These are phyloP conservation scores for Alsophila aescularia DNA, from an alignment of 2,888 invertebrate genomes.

Conservation along the genomic window DNA sequence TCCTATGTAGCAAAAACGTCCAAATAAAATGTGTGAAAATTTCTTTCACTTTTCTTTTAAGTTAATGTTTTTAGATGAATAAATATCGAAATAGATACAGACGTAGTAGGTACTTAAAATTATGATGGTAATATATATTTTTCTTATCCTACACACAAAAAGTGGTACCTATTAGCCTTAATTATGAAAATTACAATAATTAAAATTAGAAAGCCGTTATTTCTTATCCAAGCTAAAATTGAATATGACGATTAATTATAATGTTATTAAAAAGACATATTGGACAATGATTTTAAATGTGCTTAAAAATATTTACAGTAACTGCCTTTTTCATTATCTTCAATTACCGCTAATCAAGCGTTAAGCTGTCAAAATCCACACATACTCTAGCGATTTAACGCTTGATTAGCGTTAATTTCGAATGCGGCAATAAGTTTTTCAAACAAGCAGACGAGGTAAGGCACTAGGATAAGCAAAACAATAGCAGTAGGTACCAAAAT, in stretches of 20 bases:
- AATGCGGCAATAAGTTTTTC: neutral
- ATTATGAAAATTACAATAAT: constrained; percentile 9
- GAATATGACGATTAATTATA: too few relatives aligned
- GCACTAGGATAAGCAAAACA: constrained; percentile 44
- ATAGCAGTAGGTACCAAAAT: constrained; percentile 11
- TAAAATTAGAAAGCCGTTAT: neutral
- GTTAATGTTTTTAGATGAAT: constrained; percentile 29
- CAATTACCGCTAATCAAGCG: too few relatives aligned
- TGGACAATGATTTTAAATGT: neutral
- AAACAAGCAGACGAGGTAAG: constrained; percentile 40
- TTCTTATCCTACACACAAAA: constrained; percentile 18
- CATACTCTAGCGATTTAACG: too few relatives aligned
- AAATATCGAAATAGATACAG: neutral
- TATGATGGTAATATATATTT: neutral
- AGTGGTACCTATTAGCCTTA: constrained; percentile 22
- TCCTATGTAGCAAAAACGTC: constrained; percentile 67
- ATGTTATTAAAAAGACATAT: neutral
- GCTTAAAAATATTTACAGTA: neutral
- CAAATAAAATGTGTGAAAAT: constrained; percentile 76
- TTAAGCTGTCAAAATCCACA: too few relatives aligned
- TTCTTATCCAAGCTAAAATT: neutral
- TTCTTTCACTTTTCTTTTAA: constrained; percentile 66
- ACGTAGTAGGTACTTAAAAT: neutral
- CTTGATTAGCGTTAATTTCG: too few relatives aligned
- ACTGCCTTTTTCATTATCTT: too few relatives aligned